phyloP scores from a whole-genome alignment of 1,140 invertebrate genomes.

The Drosophila punjabiensis region DNA sequence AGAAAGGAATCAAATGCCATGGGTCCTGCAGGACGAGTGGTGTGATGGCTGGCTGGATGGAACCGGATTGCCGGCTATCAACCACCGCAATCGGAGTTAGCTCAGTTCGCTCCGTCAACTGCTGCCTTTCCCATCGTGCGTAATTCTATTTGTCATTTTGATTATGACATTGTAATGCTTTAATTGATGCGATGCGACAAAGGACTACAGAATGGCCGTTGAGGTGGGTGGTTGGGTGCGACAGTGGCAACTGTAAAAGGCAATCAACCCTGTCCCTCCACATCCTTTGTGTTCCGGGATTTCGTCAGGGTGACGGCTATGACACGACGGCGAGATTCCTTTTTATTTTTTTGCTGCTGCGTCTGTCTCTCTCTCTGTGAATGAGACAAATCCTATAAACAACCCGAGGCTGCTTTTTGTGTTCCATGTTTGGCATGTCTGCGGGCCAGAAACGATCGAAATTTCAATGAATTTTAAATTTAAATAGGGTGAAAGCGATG shows the following conservation, averaged over 20 bases:
- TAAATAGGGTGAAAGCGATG: slow-evolving; percentile 39
- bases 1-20: slow-evolving; percentile 45
- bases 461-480: slow-evolving; percentile 84
- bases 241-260: slow-evolving; percentile 63
- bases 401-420: slow-evolving; percentile 63
- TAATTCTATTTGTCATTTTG: slow-evolving; percentile 85
- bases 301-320: slow-evolving; percentile 65
- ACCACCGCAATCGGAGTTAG: slow-evolving; percentile 57
- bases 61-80: slow-evolving; percentile 56
- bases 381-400: slow-evolving; percentile 76
- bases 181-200: slow-evolving; percentile 83
- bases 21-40: slow-evolving; percentile 6
- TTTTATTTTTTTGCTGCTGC: slow-evolving; percentile 21
- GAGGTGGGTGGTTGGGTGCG: slow-evolving; percentile 9
- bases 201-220: slow-evolving; percentile 25
- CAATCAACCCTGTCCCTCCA: slow-evolving; percentile 68
- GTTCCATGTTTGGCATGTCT: slow-evolving; percentile 47
- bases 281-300: slow-evolving; percentile 38
- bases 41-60: neutral
- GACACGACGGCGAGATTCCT: slow-evolving; percentile 57
- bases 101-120: slow-evolving; percentile 57
- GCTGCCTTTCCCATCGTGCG: slow-evolving; percentile 80
- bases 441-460: slow-evolving; percentile 51
- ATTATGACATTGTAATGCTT: slow-evolving; percentile 85
- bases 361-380: slow-evolving; percentile 33